These are phyloP conservation scores for Zhuqinia jingwanae DNA, from an alignment of 2,888 invertebrate genomes.

Conservation along the genomic window DNA sequence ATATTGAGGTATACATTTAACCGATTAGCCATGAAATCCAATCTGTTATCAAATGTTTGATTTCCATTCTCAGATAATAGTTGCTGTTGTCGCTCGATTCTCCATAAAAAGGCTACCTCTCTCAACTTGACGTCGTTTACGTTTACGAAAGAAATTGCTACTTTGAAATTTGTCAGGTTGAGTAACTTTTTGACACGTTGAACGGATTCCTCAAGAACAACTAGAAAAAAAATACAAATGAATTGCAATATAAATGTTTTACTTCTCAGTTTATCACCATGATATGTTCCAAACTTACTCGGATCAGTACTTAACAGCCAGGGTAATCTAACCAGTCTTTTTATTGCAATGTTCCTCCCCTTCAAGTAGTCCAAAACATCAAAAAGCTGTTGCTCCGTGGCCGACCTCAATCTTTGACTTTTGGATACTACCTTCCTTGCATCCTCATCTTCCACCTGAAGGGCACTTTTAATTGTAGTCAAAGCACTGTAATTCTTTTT, in stretches of 20 bases:
- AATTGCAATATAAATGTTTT: too few species aligned
- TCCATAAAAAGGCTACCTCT: slow-evolving; percentile 35
- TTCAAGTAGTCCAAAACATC: slow-evolving; percentile 44
- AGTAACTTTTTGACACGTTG: not conserved
- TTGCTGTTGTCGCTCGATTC: not conserved
- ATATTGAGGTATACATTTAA: too few species aligned
- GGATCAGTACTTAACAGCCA: slow-evolving; percentile 47
- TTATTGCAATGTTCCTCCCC: slow-evolving; percentile 22
- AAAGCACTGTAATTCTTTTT: slow-evolving; percentile 4
- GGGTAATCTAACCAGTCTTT: slow-evolving; percentile 32
- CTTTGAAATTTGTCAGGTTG: slow-evolving; percentile 5
- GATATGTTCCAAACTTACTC: too few species aligned
- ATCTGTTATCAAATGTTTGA: not conserved
- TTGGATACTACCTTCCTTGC: not conserved
- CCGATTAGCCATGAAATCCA: slow-evolving; percentile 49
- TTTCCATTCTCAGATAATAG: too few species aligned
- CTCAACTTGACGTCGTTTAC: not conserved
- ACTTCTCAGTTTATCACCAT: too few species aligned
- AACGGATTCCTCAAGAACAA: slow-evolving; percentile 3
- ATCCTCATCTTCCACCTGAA: not conserved
- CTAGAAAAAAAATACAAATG: too few species aligned
- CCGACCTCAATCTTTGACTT: not conserved
- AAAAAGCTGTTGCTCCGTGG: slow-evolving; percentile 29
- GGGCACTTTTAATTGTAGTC: not conserved
- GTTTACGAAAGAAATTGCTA: slow-evolving; percentile 48